Evolutionary conservation across 2,797 vertebrate genomes (phyloP), one percentile per base, ranked within the genome.

Genomic region (Parambassis ranga): DNA sequence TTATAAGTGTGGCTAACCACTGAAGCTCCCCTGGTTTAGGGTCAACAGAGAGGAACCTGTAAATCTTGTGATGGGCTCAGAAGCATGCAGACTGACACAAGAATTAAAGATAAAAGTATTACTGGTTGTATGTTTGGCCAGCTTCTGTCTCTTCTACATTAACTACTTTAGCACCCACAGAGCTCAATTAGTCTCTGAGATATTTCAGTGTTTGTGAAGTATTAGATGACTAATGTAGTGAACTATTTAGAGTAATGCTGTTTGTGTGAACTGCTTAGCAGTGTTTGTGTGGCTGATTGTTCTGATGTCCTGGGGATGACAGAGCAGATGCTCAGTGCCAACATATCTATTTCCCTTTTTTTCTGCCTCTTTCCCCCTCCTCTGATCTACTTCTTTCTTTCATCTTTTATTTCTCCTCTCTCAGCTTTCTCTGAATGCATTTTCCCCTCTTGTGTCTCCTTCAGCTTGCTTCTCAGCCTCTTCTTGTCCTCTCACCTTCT

Each of bases 251-350:
- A 53, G 38, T 53, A 30, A 50, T 53, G 31, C 51, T 52, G 50
- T 52, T 71, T 65, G 28, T 65, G 56, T 78, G 57, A 61, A 56
- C 36, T 61, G 31, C 58, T 78, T 46, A 51, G 44, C 50, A 14
- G 13, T 70, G 68, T 82, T 72, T 78, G 68, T 46, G 50, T 42
- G 66, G 35, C 24, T 67, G 71, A 83, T 80, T 79, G 71, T 75
- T 72, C 37, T 39, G 67, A 72, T 77, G 67, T 80, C 57, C 59
- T 26, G 26, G 50, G 68, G 66, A 79, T 52, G 75, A 79, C 51
- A 70, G 51, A 83, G 74, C 73, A 81, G 58, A 80, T 73, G 66
- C 56, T 71, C 59, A 11, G 28, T 67, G 75, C 61, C 8, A 70
- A 69, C 11, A 68, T 59, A 69, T 65, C 20, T 11, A 20, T 70